Conservation (phyloP, 1,140 invertebrate genomes). For the Popillia japonica region DNA sequence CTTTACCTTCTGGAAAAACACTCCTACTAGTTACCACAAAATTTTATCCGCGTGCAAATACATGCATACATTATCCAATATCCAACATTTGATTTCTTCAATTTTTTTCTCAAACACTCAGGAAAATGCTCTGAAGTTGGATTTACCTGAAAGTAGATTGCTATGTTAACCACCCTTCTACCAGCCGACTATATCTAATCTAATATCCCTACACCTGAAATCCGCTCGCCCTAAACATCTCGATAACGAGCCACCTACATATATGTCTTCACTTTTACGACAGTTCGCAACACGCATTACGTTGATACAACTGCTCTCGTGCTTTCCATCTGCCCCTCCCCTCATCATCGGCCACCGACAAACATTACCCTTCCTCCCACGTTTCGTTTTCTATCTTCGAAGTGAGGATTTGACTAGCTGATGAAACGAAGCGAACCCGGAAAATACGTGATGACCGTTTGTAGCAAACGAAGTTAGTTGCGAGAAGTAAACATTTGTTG, state of each 20-base stretch:
- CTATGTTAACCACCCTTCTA: too few relatives aligned
- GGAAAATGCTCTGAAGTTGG: too few relatives aligned
- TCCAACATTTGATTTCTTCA: too few relatives aligned
- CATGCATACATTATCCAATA: too few relatives aligned
- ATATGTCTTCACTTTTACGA: conserved; percentile 47
- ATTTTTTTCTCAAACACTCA: too few relatives aligned
- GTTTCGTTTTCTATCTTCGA: conserved; percentile 41
- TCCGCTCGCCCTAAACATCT: conserved; percentile 41
- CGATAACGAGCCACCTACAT: conserved; percentile 47
- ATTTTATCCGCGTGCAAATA: too few relatives aligned
- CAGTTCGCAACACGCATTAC: conserved; percentile 49
- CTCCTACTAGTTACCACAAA: too few relatives aligned
- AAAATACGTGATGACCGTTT: background rate
- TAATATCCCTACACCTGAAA: conserved; percentile 41
- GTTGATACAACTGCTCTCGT: conserved; percentile 42
- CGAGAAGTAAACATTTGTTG: too few relatives aligned
- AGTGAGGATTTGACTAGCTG: background rate
- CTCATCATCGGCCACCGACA: background rate
- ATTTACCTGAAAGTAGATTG: too few relatives aligned
- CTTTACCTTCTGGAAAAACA: too few relatives aligned
- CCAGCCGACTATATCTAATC: too few relatives aligned
- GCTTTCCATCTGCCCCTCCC: background rate
- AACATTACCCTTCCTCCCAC: conserved; percentile 32
- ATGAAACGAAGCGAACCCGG: background rate
- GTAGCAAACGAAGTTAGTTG: too few relatives aligned